These are phyloP conservation scores for Phacellophora camtschatica DNA, from an alignment of 30 jellyfish, hydroid and myxozoan genomes.

Conservation along the genomic window DNA sequence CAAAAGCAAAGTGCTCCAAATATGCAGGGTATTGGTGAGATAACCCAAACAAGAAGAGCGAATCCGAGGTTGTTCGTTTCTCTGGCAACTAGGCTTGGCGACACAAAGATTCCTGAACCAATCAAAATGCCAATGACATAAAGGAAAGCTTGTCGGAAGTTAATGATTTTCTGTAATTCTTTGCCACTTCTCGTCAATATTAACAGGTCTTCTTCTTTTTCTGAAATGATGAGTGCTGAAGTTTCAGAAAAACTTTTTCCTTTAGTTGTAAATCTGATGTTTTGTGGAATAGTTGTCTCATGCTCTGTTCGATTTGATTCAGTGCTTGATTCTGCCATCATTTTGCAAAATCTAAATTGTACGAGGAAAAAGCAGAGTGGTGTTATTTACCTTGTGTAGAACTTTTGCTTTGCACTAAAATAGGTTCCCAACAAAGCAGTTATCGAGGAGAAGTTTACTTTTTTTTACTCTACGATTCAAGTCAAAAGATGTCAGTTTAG, in stretches of 20 bases:
- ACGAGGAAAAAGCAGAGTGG: too few species aligned
- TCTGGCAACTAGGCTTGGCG: constrained; percentile 56
- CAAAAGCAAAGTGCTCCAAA: constrained; percentile 59
- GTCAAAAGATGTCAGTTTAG: too few species aligned
- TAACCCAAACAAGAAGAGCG: constrained; percentile 34
- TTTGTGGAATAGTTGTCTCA: too few species aligned
- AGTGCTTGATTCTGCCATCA: too few species aligned
- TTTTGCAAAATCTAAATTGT: too few species aligned
- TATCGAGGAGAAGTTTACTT: too few species aligned
- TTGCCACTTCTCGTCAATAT: background rate
- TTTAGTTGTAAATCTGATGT: too few species aligned
- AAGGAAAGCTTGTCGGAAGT: constrained; percentile 39
- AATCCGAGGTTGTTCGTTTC: constrained; percentile 47
- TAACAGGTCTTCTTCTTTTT: background rate
- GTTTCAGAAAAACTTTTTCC: background rate
- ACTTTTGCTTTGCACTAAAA: too few species aligned
- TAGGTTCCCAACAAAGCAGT: too few species aligned
- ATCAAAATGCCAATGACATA: constrained; percentile 37
- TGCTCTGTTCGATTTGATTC: too few species aligned
- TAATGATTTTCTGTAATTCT: constrained; percentile 19
- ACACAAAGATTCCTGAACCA: constrained; percentile 48
- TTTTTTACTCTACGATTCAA: too few species aligned
- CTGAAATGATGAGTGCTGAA: background rate
- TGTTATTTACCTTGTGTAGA: too few species aligned
- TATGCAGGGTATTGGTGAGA: background rate